Base-by-base conservation (phyloP, 2,888 invertebrate species). In the Nasonovia ribisnigri region DNA sequence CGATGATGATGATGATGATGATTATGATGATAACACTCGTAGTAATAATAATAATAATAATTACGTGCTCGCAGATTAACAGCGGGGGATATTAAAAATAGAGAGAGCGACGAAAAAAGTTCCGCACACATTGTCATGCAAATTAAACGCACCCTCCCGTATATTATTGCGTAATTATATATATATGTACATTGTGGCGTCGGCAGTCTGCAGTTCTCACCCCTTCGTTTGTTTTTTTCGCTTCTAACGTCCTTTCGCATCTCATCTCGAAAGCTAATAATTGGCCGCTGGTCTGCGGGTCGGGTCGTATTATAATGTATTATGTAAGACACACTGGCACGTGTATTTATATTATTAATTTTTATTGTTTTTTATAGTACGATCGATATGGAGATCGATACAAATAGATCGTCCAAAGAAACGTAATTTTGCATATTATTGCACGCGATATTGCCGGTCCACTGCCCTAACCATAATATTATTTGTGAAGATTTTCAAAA, bases 61-160 rank as follows among this genome's bases (percentile, higher is more conserved):
- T 77, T 77, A 77, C 36, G 8, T 8, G 77, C 77, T 77, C 77
- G 36, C 36, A 36, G 77, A 77, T 77, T 77, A 77, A 77, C 77
- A 77, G 77, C 77, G 77, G 77, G 77, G 36, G 77, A 77, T 77
- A 77, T 77, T 77, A 77, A 77, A 77, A 77, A 77, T 77, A 77
- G 77, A 77, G 77, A 77, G 77, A 77, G 77, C 36, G 77, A 36
- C 36, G 26, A 77, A 77, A 77, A 77, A 77, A 77, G 77, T 77
- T 77, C 77, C 77, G 2, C 57, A 26, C 77, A 77, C 36, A 77
- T 77, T 77, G 77, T 77, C 77, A 77, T 77, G 77, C 77, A 77
- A 77, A 77, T 77, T 77, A 77, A 86, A 86, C 86, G 29, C 86
- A 86, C 86, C 86, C 86, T 86, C 46, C 11, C 29, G 29, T 46